Base-by-base conservation (phyloP, 2,888 invertebrate species). In the Hirudinaria manillensis region DNA sequence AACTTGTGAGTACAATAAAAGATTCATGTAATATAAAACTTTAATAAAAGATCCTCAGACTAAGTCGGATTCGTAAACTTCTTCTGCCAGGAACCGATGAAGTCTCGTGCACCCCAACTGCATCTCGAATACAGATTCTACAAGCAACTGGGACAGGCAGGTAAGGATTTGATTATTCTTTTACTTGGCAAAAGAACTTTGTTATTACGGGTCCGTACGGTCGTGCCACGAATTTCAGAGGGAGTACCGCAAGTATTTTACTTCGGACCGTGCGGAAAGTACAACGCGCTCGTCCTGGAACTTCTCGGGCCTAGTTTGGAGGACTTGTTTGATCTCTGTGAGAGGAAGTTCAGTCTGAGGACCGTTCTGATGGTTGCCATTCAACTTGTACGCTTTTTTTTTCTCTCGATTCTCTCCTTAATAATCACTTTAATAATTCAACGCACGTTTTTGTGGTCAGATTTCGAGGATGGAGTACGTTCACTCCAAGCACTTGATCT, bases 221-320 rank as follows among this genome's bases (percentile, higher is more conserved):
- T 61, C 61, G 21, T 24, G 13, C 21, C 16, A 7, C 19, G 27
- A 0, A n/a, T 76, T 71, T 19, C 84, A 90, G 97, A 97, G 88
- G 99, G 99, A 84, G 91, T 99, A 86, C 99, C 99, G 82, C 96
- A 97, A 89, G 96, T 99, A 83, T 97, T 95, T 89, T 99, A 99
- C 89, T 99, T 78, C 36, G 78, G 78, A 27, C 78, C 78, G 0
- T 78, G 78, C 53, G 77, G 77, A 24, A 78, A 78, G 53, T 78
- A 77, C 90, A 99, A 99, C 89, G 99, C 99, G 83, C 89, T 99
- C 87, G 98, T 99, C 84, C 94, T 99, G 94, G 98, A 99, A 89
- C 90, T 99, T 82, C 90, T 99, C 83, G 98, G 99, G 82, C 97
- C 98, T 82, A 96, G 96, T 87, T 90, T 99, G 84, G 99, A 99